A percentile compares a stretch with the other conserved stretches of the same genome.
Evolutionary conservation across 35 echinoderm and acorn worm genomes (phyloP).

Genomic region (Heliocidaris tuberculata): DNA sequence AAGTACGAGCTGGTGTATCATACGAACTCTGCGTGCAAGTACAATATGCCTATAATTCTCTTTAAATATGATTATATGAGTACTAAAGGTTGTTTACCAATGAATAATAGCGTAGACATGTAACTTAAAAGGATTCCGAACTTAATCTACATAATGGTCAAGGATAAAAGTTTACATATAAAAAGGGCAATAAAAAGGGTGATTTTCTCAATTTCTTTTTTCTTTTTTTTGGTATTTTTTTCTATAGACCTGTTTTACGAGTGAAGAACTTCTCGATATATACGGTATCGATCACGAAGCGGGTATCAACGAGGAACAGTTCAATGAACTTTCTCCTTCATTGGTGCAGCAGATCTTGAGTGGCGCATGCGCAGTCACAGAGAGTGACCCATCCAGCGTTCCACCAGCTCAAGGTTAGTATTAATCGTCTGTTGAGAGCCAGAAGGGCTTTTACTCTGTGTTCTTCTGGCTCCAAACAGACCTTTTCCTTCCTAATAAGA

Average conservation of each 20-base stretch:
- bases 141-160: too few relatives aligned
- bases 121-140: too few relatives aligned
- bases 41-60: too few relatives aligned
- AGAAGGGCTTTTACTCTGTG: neutral
- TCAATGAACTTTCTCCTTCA: constrained; percentile 59
- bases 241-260: constrained; percentile 53
- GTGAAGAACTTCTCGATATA: constrained; percentile 64
- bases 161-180: too few relatives aligned
- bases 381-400: neutral
- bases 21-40: too few relatives aligned
- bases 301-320: constrained; percentile 53
- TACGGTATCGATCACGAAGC: constrained; percentile 68
- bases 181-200: too few relatives aligned
- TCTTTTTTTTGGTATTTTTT: neutral
- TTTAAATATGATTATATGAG: too few relatives aligned
- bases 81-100: too few relatives aligned
- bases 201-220: neutral
- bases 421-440: too few relatives aligned
- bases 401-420: neutral
- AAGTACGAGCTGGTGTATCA: too few relatives aligned
- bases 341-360: constrained; percentile 73
- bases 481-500: neutral
- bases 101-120: too few relatives aligned
- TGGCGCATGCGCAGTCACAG: constrained; percentile 45
- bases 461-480: neutral